Base-by-base conservation (phyloP, 2,888 invertebrate species). In the Gymnosoma rotundatum region DNA sequence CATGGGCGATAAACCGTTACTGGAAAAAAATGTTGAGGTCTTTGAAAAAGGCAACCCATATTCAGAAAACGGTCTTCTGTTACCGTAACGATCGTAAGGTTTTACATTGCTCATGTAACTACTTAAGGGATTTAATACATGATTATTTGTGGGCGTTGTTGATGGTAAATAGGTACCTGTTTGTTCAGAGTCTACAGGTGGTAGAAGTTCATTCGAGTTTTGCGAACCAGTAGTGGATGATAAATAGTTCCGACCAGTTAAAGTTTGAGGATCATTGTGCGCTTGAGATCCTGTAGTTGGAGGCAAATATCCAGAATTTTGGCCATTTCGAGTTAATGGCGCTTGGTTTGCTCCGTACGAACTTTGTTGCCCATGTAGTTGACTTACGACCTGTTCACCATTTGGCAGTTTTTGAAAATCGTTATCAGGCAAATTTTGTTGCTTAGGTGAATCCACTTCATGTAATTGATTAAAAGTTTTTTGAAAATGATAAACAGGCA, bases 31-130 rank as follows among this genome's bases (percentile, higher is more conserved):
- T 21, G 85, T 10, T 0, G 38, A 10, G 10, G 70, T 83, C 0
- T 66, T 83, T 0, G 84, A 18, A 60, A 85, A 9, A 66, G 87
- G 38, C 83, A 87, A 12, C 72, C 86, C 60, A 73, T 86, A 83
- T 48, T 83, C 25, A 48, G 64, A 36, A 83, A 86, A 87, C 14
- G 83, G 81, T 14, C 45, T 86, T 10, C 74, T 72, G 81, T 78
- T 83, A 0, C 87, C 90, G 38, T 91, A 91, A n/a, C 90, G 89
- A 14, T 88, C 88, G 21, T 78, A 88, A 0, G 91, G 88, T 50
- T 90, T 88, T 42, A 91, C 89, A 0, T 83, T 87, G 42, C 85
- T 88, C 91, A 90, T 90, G 58, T 88, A 90, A 78, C 89, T 90
- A 42, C 88, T 86, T 16, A 91, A 87, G 8, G 88, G 87, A 73